phyloP scores from a whole-genome alignment of 2,888 invertebrate species.

The Pachliopta kotzebuea region DNA sequence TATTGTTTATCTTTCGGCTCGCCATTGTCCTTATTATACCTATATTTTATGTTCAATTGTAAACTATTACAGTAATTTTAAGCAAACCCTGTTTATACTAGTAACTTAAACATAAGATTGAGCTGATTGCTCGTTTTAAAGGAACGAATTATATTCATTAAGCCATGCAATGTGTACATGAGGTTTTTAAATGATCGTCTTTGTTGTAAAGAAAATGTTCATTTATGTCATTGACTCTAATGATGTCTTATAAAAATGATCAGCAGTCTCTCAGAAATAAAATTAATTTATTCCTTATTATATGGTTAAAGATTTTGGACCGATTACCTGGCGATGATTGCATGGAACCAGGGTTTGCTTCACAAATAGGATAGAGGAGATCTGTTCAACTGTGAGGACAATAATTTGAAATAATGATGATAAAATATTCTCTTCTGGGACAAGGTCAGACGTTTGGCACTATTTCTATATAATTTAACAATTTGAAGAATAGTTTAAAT shows the following conservation, averaged over 20 bases:
- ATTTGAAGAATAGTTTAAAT: slow-evolving; percentile 4
- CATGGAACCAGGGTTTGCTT: no score
- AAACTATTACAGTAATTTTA: not conserved
- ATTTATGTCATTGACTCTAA: no score
- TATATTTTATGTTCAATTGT: not conserved
- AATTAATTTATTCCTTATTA: not conserved
- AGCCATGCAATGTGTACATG: no score
- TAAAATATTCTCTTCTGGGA: not conserved
- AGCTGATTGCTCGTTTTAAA: not conserved
- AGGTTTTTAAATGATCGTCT: no score
- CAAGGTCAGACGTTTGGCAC: not conserved
- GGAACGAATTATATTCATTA: not conserved
- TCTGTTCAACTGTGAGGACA: no score
- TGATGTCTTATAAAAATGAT: not conserved
- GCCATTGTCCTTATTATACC: not conserved
- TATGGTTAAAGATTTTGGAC: no score
- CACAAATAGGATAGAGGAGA: no score
- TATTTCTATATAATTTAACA: not conserved
- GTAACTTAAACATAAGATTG: not conserved
- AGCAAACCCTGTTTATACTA: not conserved
- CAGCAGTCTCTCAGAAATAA: no score
- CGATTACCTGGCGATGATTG: no score
- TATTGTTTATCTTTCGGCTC: not conserved
- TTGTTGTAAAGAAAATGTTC: no score
- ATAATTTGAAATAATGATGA: not conserved